Conservation (phyloP, 2,888 invertebrate genomes). For the Apamea crenata region DNA sequence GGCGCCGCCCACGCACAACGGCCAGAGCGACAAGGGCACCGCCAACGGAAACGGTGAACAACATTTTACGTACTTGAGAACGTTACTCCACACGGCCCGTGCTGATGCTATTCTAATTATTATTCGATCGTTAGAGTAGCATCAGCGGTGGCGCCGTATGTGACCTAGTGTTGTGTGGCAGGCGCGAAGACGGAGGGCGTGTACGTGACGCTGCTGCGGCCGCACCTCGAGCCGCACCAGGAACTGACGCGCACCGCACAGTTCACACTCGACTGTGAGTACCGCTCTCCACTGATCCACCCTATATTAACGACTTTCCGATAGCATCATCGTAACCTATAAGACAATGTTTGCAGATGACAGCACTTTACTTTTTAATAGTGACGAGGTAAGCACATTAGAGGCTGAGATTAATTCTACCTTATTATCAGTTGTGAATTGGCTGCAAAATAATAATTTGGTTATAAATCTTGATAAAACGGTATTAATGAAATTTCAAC, state of each 20-base stretch:
- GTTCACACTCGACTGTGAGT: conserved; percentile 94
- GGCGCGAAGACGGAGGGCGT: conserved; percentile 72
- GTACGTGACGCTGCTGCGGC: conserved; percentile 71
- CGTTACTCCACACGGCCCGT: background rate
- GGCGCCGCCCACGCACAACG: conserved; percentile 55
- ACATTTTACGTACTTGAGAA: background rate
- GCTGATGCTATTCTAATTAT: background rate
- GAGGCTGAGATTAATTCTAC: too few species aligned
- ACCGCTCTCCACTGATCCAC: background rate
- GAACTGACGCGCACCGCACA: conserved; percentile 77
- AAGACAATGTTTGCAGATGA: too few species aligned
- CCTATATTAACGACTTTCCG: too few species aligned
- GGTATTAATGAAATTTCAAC: too few species aligned
- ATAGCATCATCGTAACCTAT: too few species aligned
- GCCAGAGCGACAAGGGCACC: conserved; percentile 45
- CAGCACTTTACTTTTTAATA: too few species aligned
- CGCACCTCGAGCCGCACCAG: conserved; percentile 74
- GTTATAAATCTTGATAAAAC: too few species aligned
- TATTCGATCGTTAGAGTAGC: background rate
- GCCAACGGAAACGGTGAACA: conserved; percentile 63
- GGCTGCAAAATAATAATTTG: too few species aligned
- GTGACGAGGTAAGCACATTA: too few species aligned
- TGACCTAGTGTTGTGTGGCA: conserved; percentile 36
- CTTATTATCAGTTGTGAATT: too few species aligned
- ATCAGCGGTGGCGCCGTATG: background rate